A percentile compares a stretch with the other conserved stretches of the same genome.
phyloP scores from a whole-genome alignment of 2,113 vertebrate species.

The Coreoperca whiteheadi region DNA sequence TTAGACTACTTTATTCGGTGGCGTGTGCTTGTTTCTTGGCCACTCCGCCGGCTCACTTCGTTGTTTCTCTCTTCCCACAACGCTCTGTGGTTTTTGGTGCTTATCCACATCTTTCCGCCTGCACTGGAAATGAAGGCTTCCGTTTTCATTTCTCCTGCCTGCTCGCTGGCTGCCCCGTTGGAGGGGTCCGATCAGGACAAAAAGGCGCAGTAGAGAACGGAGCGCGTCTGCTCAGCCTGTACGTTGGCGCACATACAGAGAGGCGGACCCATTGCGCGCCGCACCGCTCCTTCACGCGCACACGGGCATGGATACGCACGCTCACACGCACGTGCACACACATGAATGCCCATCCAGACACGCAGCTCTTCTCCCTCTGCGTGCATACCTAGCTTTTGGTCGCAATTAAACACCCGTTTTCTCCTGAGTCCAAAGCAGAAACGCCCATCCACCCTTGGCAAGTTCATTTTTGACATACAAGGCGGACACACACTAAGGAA shows the following conservation, averaged over 20 bases:
- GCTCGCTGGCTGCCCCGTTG: conserved; percentile 10
- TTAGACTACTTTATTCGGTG: conserved; percentile 47
- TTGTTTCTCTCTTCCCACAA: not conserved
- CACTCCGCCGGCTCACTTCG: conserved; percentile 1
- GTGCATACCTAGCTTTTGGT: conserved; percentile 8
- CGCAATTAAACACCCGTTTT: conserved; percentile 3
- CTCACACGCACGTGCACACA: conserved; percentile 28
- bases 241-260: conserved; percentile 38
- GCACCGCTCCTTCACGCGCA: conserved; percentile 41
- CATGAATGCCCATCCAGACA: conserved; percentile 5
- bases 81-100: conserved; percentile 11
- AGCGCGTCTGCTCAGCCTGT: conserved; percentile 26
- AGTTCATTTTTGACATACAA: conserved; percentile 40
- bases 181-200: conserved; percentile 18
- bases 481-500: conserved; percentile 63
- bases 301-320: conserved; percentile 25
- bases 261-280: conserved; percentile 46
- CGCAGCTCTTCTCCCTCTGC: conserved; percentile 1
- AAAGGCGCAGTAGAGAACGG: conserved; percentile 31
- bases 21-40: conserved; percentile 31
- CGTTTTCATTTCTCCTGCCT: not conserved
- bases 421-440: conserved; percentile 3
- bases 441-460: conserved; percentile 23
- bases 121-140: conserved; percentile 23
- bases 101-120: conserved; percentile 16